phyloP scores from a whole-genome alignment of 2,113 vertebrate species.

The Phylloscopus trochiloides region DNA sequence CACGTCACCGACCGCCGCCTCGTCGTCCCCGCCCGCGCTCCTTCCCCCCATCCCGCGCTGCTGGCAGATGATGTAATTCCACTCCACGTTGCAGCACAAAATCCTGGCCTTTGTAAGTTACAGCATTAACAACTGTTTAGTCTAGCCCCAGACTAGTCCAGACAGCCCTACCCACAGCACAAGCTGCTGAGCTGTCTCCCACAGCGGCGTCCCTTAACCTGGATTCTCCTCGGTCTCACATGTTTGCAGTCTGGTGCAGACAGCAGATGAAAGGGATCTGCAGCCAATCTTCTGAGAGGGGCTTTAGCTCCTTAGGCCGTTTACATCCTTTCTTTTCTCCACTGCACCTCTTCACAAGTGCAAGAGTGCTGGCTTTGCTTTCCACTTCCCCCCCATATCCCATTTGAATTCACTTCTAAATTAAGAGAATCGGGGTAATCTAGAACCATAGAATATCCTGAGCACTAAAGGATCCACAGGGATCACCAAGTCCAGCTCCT shows the following conservation, averaged over 20 bases:
- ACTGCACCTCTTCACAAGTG: background rate
- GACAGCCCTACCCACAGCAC: background rate
- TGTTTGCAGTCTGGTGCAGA: background rate
- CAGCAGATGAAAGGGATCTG: background rate
- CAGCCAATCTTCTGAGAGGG: no score
- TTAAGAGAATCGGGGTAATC: background rate
- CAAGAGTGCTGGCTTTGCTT: background rate
- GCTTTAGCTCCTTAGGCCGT: background rate
- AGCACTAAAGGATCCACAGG: background rate
- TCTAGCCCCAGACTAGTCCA: background rate
- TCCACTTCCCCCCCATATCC: background rate
- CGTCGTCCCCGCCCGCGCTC: background rate
- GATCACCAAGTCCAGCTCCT: background rate
- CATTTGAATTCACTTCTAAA: background rate
- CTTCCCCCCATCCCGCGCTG: background rate
- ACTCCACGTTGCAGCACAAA: conserved; percentile 64
- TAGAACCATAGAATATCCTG: background rate
- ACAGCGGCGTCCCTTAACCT: background rate
- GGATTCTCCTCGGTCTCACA: background rate
- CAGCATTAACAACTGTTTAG: background rate
- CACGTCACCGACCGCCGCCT: background rate
- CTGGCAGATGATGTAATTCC: conserved; percentile 53
- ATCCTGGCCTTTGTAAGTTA: background rate
- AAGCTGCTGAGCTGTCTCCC: background rate
- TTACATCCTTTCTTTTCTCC: background rate